Evolutionary conservation across 1,140 invertebrate genomes (phyloP).

Genomic region (Trinorchestia longiramus): DNA sequence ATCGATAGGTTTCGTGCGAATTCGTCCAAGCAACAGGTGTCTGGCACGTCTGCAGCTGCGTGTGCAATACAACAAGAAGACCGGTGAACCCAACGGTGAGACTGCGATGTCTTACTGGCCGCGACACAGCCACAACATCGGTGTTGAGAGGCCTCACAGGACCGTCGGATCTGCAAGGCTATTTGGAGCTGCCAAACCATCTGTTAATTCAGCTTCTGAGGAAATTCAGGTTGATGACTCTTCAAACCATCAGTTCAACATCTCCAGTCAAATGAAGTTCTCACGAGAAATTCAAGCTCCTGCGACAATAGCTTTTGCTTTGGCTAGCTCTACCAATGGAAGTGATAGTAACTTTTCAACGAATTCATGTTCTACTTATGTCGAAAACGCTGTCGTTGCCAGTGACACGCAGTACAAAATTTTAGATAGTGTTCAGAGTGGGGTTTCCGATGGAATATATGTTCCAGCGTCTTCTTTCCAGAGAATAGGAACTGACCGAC

Average conservation of each 20-base stretch:
- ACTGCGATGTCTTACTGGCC: conserved; percentile 65
- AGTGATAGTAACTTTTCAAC: background rate
- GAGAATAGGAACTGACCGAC: background rate
- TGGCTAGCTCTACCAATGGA: background rate
- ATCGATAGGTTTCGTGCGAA: conserved; percentile 57
- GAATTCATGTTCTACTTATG: background rate
- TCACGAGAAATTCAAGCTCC: background rate
- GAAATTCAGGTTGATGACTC: background rate
- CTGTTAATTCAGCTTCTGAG: background rate
- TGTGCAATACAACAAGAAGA: conserved; percentile 62
- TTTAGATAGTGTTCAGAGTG: background rate
- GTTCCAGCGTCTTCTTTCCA: background rate
- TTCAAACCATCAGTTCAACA: background rate
- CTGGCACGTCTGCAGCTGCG: conserved; percentile 65
- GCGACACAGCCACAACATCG: conserved; percentile 63
- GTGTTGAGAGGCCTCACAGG: conserved; percentile 58
- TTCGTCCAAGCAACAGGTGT: conserved; percentile 63
- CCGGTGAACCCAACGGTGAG: conserved; percentile 61
- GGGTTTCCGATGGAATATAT: background rate
- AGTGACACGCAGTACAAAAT: background rate
- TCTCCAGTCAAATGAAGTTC: background rate
- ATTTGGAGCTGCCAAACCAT: background rate
- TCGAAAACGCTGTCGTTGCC: background rate
- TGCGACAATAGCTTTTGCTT: background rate
- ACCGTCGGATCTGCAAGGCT: background rate